Percentiles rank a stretch among this genome's conserved stretches.
Evolutionary conservation across 2,113 vertebrate genomes (phyloP).

Genomic region (Cariama cristata): DNA sequence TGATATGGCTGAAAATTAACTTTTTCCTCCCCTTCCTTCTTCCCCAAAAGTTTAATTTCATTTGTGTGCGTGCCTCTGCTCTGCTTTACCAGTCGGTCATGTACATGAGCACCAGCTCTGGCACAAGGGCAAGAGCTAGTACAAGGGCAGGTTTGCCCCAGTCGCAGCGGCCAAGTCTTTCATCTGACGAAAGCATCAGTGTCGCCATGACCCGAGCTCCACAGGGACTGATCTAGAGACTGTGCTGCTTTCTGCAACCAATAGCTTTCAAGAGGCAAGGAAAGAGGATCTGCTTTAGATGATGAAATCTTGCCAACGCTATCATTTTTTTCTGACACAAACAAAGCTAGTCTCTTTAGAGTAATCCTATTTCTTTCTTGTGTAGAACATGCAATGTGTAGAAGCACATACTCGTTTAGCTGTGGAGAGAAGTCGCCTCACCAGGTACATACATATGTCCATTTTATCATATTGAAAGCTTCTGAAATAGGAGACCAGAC

Average conservation of each 20-base stretch:
- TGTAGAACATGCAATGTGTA: neutral
- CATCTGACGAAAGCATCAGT: neutral
- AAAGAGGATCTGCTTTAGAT: neutral
- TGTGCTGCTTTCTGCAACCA: neutral
- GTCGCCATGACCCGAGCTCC: fast-evolving
- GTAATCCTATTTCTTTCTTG: neutral
- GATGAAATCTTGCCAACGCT: neutral
- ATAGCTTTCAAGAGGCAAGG: neutral
- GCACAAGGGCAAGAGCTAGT: neutral
- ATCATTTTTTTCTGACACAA: neutral
- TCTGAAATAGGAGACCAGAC: fast-evolving
- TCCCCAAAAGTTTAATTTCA: neutral
- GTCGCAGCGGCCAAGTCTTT: neutral
- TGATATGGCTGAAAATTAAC: neutral
- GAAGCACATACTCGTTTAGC: neutral
- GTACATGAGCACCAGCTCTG: neutral
- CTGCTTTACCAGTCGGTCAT: neutral
- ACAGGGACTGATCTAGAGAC: neutral
- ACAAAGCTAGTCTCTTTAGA: neutral
- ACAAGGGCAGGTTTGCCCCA: neutral
- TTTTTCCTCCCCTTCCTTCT: neutral
- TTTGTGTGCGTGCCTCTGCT: fast-evolving
- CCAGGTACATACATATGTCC: neutral
- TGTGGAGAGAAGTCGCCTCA: neutral
- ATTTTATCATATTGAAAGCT: neutral